Evolutionary conservation across 2,888 invertebrate genomes (phyloP).

Genomic region (Apocheima hispidaria): DNA sequence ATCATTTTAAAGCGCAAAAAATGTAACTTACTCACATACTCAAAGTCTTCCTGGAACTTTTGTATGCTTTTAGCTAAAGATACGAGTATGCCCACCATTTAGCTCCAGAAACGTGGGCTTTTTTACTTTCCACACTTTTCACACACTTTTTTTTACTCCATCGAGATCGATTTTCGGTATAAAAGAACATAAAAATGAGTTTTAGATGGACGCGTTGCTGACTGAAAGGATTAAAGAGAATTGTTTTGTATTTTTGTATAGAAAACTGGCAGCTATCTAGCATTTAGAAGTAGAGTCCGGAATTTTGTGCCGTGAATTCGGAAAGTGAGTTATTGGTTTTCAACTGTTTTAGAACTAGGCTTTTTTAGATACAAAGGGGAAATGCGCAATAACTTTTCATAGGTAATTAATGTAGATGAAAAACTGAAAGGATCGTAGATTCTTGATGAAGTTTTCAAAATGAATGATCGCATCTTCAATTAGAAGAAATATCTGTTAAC

Average conservation of each 20-base stretch:
- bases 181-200: conserved; percentile 47
- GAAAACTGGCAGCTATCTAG: conserved; percentile 28
- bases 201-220: conserved; percentile 40
- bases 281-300: conserved; percentile 12
- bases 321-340: conserved; percentile 17
- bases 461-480: too few relatives aligned
- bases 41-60: conserved; percentile 36
- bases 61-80: conserved; percentile 45
- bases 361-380: neutral
- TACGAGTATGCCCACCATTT: conserved; percentile 35
- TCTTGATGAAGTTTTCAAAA: too few relatives aligned
- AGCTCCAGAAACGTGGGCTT: conserved; percentile 37
- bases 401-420: too few relatives aligned
- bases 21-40: conserved; percentile 32
- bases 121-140: conserved; percentile 26
- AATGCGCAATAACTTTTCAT: too few relatives aligned
- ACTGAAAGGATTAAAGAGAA: conserved; percentile 42
- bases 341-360: conserved; percentile 9
- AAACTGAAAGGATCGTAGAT: too few relatives aligned
- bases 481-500: too few relatives aligned
- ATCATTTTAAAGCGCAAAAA: conserved; percentile 40
- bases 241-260: conserved; percentile 42
- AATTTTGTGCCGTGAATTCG: conserved; percentile 14
- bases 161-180: conserved; percentile 50
- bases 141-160: too few relatives aligned